Evolutionary conservation across 2,888 invertebrate genomes (phyloP).

Genomic region (Macrostomum cliftonense): DNA sequence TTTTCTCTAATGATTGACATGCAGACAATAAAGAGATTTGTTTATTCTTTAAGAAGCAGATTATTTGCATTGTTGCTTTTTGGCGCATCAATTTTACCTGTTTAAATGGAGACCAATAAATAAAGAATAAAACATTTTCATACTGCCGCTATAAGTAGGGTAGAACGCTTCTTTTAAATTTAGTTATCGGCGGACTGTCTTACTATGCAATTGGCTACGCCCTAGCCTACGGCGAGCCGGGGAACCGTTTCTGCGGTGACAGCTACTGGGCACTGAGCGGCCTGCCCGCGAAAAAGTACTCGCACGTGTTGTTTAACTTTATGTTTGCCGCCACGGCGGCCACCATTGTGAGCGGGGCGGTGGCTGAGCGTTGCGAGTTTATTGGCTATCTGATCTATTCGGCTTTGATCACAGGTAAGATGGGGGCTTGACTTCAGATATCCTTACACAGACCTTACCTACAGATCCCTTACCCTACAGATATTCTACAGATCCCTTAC

Average conservation of each 20-base stretch:
- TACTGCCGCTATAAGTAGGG: no score
- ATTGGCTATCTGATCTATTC: constrained; percentile 43
- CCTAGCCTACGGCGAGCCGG: constrained; percentile 30
- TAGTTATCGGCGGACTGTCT: constrained; percentile 29
- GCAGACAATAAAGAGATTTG: no score
- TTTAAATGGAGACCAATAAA: no score
- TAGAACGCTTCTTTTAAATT: no score
- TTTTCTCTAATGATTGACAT: no score
- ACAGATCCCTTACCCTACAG: no score
- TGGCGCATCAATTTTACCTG: no score
- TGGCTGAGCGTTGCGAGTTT: constrained; percentile 44
- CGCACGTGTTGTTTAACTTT: constrained; percentile 42
- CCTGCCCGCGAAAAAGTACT: constrained; percentile 17
- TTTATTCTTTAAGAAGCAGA: no score
- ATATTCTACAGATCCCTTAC: no score
- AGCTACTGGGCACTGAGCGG: constrained; percentile 19
- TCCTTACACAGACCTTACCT: no score
- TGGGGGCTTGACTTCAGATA: background rate
- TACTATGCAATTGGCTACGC: constrained; percentile 42
- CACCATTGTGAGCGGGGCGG: constrained; percentile 43
- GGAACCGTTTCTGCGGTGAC: constrained; percentile 36
- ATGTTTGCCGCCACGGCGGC: constrained; percentile 44
- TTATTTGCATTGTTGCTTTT: no score
- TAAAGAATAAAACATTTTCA: no score
- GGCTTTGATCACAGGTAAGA: constrained; percentile 39